Base-by-base conservation (phyloP, 1,140 invertebrate species). In the Ganaspis sp. region DNA sequence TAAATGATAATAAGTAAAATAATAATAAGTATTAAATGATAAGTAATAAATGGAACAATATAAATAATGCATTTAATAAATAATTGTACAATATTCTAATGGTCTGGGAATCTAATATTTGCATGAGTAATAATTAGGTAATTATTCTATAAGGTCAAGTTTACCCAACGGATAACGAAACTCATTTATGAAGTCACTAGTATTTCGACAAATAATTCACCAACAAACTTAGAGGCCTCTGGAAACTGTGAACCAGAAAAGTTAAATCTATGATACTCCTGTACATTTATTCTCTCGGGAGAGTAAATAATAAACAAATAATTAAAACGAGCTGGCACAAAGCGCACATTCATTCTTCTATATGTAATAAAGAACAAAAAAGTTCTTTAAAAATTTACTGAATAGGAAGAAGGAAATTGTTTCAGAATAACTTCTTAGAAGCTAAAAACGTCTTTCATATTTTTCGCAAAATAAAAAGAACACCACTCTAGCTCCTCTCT, bases 291-390 rank as follows among this genome's bases (percentile, higher is more conserved):
- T 64, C 26, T 64, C 58, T 12, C 29, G 26, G 29, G 58, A n/a
- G 58, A 11, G 54, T 64, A 29, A 64, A 64, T 64, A 64, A 64
- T 64, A 64, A 64, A 64, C 15, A 12, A 26, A 58, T 58, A 64
- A 64, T 64, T 64, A 64, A 64, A 64, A 64, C 26, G 26, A 29
- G 15, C 2, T 15, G 58, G 58, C 23, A 64, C 23, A 64, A 29
- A 26, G 58, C 23, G n/a, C 15, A 64, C 58, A 4, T 64, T 15
- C 23, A 64, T 64, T 64, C 23, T 64, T 15, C 23, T 6, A 29
- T n/a, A 29, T n/a, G 5, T 6, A n/a, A 8, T 3, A 34, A 2
- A 29, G 15, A 29, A 3, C 5, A 64, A 64, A 29, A 64, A 15
- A 26, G 15, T n/a, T 4, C 11, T 64, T 64, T 9, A 29, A 64